Evolutionary conservation across 2,888 invertebrate genomes (phyloP).

Genomic region (Tachystola acroxantha): DNA sequence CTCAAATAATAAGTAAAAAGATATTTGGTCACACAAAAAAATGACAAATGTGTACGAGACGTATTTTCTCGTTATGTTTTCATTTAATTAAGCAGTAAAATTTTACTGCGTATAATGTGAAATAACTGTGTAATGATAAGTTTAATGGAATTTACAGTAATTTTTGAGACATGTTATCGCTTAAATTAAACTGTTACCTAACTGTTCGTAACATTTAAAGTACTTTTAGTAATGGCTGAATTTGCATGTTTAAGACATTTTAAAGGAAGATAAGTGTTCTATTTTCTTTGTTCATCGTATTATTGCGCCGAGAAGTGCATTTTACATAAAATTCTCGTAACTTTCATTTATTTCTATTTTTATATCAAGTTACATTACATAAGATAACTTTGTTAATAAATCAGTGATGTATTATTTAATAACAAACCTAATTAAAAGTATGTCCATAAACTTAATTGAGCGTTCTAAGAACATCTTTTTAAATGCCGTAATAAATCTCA

Average conservation of each 20-base stretch:
- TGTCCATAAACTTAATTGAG: not conserved
- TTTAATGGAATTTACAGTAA: conserved; percentile 10
- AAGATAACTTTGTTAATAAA: too few species aligned
- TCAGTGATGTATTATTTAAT: too few species aligned
- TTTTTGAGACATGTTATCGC: conserved; percentile 5
- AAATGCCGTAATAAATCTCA: conserved; percentile 3
- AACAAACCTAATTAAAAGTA: too few species aligned
- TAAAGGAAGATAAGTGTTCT: conserved; percentile 10
- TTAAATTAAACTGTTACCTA: conserved; percentile 6
- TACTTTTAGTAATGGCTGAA: conserved; percentile 4
- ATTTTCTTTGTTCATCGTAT: not conserved
- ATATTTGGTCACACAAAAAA: too few species aligned
- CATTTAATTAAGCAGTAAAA: not conserved
- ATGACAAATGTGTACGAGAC: too few species aligned
- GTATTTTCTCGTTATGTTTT: too few species aligned
- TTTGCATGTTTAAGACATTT: conserved; percentile 13
- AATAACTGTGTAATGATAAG: not conserved
- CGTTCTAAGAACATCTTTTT: not conserved
- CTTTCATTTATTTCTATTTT: not conserved
- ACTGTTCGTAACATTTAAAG: conserved; percentile 8
- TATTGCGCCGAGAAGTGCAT: not conserved
- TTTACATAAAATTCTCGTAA: not conserved
- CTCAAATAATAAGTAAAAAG: too few species aligned
- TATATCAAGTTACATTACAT: not conserved
- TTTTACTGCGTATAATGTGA: not conserved